Base-by-base conservation (phyloP, 2,888 invertebrate species). In the Horisme vitalbata region DNA sequence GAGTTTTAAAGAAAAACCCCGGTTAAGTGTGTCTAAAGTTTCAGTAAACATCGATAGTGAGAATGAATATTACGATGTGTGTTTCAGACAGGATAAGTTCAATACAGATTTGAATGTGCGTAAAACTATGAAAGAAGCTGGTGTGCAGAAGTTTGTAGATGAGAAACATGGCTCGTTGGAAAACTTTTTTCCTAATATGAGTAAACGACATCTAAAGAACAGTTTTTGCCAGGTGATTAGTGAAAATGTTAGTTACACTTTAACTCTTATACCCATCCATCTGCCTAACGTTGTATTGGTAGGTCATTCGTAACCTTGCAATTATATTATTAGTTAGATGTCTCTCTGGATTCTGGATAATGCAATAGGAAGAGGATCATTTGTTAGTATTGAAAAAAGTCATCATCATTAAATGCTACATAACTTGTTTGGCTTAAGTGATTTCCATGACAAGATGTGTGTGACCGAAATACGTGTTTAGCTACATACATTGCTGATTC, bases 31-130 rank as follows among this genome's bases (percentile, higher is more conserved):
- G 23, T 83, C 86, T 6, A 76, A 69, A 54, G 64, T 83, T 5
- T 68, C 76, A 9, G 60, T 84, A 18, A 78, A 80, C 52, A 80
- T 85, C 41, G 75, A 83, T 7, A 73, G 69, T 34, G 75, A 78
- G 9, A 72, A 69, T 12, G 83, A 83, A 48, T 58, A 54, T 43
- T 86, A 81, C 47, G 71, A 81, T 52, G 68, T 83, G 4, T 45
- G 65, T 30, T 71, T 82, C 41, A 65, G 70, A 45, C 73, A 75
- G 45, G 66, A 64, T 26, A 55, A 65, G 24, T 32, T 55, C 10
- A 65, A 63, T 23, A 76, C 79, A 11, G 77, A 78, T 54, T 41
- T 82, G 7, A 65, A 62, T 8, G 62, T 75, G 4, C 63, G 63
- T 36, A 82, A 75, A 54, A 72, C 62, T 3, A 15, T 59, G 1